Conservation (phyloP, 2,113 vertebrate species). For the Chunga burmeisteri region DNA sequence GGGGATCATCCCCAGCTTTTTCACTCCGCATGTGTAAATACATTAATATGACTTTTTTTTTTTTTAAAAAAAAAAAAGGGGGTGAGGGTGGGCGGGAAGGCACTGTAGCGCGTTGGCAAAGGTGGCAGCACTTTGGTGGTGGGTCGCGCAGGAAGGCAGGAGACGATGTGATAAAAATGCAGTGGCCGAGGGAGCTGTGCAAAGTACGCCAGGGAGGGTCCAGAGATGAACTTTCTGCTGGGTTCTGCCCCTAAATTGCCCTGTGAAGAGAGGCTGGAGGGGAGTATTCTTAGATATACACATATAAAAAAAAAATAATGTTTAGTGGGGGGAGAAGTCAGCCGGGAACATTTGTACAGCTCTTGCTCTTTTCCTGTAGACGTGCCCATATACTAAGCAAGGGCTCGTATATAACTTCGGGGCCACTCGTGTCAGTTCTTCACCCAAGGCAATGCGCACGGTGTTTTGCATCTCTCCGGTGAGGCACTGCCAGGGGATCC, state of each 20-base stretch:
- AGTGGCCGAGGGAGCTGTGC: background rate
- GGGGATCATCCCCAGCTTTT: background rate
- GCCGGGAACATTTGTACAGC: background rate
- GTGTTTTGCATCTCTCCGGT: background rate
- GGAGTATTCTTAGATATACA: background rate
- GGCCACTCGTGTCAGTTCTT: background rate
- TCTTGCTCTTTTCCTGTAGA: background rate
- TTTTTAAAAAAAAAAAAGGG: too few relatives aligned
- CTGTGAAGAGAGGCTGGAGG: background rate
- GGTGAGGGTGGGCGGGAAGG: background rate
- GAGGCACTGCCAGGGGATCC: background rate
- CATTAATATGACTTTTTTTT: too few relatives aligned
- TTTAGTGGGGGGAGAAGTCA: background rate
- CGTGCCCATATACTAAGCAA: rapidly evolving
- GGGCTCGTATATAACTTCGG: background rate
- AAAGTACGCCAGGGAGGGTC: background rate
- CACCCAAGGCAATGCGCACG: rapidly evolving
- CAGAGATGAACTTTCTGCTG: background rate
- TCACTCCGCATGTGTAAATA: background rate
- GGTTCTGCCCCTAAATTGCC: background rate
- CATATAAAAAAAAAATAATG: background rate
- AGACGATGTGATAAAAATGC: background rate
- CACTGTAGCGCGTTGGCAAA: background rate
- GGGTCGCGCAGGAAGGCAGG: background rate
- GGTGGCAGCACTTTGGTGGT: background rate